Base-by-base conservation (phyloP, 2,888 invertebrate species). In the Aphidius colemani region DNA sequence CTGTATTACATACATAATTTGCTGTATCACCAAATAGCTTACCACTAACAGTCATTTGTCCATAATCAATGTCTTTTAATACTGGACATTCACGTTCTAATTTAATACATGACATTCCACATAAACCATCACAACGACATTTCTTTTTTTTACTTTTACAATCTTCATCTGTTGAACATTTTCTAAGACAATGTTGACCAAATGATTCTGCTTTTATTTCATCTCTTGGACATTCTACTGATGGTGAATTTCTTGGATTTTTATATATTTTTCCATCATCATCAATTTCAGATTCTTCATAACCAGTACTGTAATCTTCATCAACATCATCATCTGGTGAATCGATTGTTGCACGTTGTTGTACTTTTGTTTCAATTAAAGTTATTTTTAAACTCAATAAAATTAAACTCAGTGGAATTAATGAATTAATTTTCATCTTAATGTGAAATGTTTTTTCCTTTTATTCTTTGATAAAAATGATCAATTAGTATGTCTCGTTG, bases 91-190 rank as follows among this genome's bases (percentile, higher is more conserved):
- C 94, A n/a, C 93, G 88, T 78, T 95, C 94, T 87, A 96, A 96
- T 82, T 98, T 97, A 72, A 98, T 96, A 83, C 98, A 99, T 61
- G 96, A 96, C 89, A 95, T 92, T 64, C 98, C 98, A 78, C 98
- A 98, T 2, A 91, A 89, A 56, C 97, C 98, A 79, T 99, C 98
- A 81, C 98, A 99, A 68, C 96, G 87, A 80, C 98, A 99, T 79
- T 95, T 92, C 85, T 97, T 96, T 85, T 95, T 94, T 84, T 94
- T 93, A 79, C 96, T 96, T 83, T 96, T 95, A 83, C 98, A 98
- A 82, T 98, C 97, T 78, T 93, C 93, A 78, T 98, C 96, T 0
- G 92, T 91, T 0, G 91, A 94, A 80, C 98, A 98, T 81, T 95
- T 95, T 68, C 96, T 88, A 67, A 96, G 86, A 83, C 96, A 96